Percentiles rank a stretch among this genome's conserved stretches.
These are phyloP conservation scores for Agriotes lineatus DNA, from an alignment of 2,888 invertebrate species.

Conservation along the genomic window DNA sequence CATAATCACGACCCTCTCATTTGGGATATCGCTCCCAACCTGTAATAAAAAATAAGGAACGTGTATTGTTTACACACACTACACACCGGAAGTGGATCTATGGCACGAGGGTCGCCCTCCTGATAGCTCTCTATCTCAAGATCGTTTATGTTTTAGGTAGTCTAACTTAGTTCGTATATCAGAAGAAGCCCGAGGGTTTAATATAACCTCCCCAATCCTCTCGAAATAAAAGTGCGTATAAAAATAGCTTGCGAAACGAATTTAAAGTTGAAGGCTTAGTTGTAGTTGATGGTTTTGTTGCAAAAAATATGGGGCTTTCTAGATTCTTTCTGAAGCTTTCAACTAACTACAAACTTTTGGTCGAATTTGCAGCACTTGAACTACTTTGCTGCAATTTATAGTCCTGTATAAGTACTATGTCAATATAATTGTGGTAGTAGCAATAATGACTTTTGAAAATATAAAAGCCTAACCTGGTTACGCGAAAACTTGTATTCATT, in stretches of 20 bases:
- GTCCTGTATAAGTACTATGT: too few species aligned
- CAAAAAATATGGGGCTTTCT: too few species aligned
- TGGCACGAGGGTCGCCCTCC: too few species aligned
- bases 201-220: conserved; percentile 5
- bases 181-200: not conserved
- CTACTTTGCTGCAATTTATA: too few species aligned
- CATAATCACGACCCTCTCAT: conserved; percentile 21
- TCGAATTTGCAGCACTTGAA: too few species aligned
- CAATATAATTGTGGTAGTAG: too few species aligned
- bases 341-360: too few species aligned
- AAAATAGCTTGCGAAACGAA: not conserved
- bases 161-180: not conserved
- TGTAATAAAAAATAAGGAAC: conserved; percentile 14
- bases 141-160: not conserved
- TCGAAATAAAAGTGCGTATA: conserved; percentile 5
- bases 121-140: not conserved
- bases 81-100: not conserved
- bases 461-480: too few species aligned
- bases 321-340: too few species aligned
- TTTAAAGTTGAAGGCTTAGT: not conserved
- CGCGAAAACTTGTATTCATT: too few species aligned
- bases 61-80: conserved; percentile 6
- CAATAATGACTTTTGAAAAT: too few species aligned
- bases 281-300: too few species aligned
- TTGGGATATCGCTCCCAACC: conserved; percentile 12